phyloP scores from a whole-genome alignment of 2,113 vertebrate species.

The Scomber scombrus region DNA sequence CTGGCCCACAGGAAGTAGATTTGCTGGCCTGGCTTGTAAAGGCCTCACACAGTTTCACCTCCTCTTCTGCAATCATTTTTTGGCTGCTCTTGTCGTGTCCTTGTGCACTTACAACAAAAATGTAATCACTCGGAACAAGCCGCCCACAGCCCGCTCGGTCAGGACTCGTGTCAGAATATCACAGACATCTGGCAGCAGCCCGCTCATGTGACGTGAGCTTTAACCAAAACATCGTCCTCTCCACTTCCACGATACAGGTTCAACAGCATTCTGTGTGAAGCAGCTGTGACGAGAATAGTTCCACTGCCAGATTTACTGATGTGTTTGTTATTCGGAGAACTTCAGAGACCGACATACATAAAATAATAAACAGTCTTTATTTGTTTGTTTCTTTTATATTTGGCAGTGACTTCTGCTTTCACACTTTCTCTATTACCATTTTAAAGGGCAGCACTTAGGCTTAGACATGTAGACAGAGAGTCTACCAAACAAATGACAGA shows the following conservation, averaged over 20 bases:
- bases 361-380: not conserved
- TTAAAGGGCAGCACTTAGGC: too few relatives aligned
- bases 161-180: not conserved
- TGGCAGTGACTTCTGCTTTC: not conserved
- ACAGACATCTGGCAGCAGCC: not conserved
- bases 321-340: not conserved
- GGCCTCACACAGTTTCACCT: not conserved
- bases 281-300: not conserved
- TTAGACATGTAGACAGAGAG: too few relatives aligned
- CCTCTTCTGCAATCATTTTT: not conserved
- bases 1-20: not conserved
- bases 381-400: not conserved
- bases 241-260: not conserved
- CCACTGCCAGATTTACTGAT: fast-evolving
- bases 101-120: not conserved
- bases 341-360: not conserved
- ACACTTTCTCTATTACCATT: too few relatives aligned
- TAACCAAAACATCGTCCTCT: fast-evolving
- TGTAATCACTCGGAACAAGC: not conserved
- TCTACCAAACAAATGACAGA: too few relatives aligned
- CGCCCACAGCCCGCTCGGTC: fast-evolving
- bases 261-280: not conserved
- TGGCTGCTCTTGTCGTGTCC: not conserved
- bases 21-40: fast-evolving
- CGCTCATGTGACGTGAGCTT: fast-evolving